A percentile compares a stretch with the other conserved stretches of the same genome.
Conservation (phyloP, 2,888 invertebrate genomes). For the Caenorhabditis sp. region DNA sequence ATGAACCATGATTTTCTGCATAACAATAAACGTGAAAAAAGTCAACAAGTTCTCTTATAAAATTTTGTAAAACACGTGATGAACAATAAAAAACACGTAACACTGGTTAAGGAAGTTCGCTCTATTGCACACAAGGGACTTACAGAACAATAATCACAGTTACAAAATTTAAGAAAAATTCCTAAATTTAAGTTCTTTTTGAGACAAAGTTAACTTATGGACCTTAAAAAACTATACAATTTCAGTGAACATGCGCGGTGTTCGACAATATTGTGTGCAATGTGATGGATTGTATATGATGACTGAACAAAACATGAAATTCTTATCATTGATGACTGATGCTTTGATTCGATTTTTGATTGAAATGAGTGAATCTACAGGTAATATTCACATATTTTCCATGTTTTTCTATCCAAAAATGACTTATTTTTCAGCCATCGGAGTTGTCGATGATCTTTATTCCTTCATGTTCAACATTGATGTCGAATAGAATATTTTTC, state of each 20-base stretch:
- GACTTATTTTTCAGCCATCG: background rate
- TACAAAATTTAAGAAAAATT: too few species aligned
- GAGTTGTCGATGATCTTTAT: constrained; percentile 36
- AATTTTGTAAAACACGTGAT: too few species aligned
- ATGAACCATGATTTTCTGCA: too few species aligned
- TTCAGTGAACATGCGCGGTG: constrained; percentile 49
- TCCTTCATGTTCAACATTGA: constrained; percentile 36
- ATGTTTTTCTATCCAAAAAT: too few species aligned
- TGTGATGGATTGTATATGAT: constrained; percentile 56
- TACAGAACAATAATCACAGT: too few species aligned
- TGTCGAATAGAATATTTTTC: constrained; percentile 13
- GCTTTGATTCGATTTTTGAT: constrained; percentile 46
- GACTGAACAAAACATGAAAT: constrained; percentile 49
- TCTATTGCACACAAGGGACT: too few species aligned
- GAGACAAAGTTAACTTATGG: background rate
- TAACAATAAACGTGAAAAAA: too few species aligned
- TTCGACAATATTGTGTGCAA: constrained; percentile 51
- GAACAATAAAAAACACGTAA: too few species aligned
- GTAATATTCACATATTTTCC: background rate
- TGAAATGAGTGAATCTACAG: constrained; percentile 29
- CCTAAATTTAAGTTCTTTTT: too few species aligned
- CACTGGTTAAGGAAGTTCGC: too few species aligned
- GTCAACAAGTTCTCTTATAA: too few species aligned
- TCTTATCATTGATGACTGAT: constrained; percentile 47
- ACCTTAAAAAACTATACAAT: background rate